phyloP scores from a whole-genome alignment of 2,797 vertebrate genomes.

The Cynopterus sphinx region DNA sequence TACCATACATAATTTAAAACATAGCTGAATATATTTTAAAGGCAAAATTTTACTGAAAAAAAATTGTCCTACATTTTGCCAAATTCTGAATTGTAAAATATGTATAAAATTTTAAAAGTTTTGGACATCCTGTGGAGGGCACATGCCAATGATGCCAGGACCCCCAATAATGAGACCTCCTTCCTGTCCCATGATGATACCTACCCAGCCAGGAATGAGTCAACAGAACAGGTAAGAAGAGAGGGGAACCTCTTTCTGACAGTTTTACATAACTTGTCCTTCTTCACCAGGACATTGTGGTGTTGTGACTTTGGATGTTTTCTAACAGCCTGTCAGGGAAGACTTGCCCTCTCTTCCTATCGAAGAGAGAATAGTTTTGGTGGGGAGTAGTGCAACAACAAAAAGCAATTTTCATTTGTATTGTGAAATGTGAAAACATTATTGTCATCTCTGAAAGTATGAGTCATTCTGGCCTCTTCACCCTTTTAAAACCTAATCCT shows the following conservation, averaged over 20 bases:
- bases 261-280: background rate
- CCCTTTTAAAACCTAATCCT: background rate
- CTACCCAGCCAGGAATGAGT: slow-evolving; percentile 95
- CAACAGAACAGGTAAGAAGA: slow-evolving; percentile 94
- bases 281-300: slow-evolving; percentile 44
- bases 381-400: background rate
- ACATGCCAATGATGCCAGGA: slow-evolving; percentile 99
- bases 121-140: slow-evolving; percentile 91
- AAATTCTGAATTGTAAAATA: background rate
- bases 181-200: slow-evolving; percentile 96
- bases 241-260: background rate
- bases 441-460: background rate
- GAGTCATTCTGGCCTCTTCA: background rate
- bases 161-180: slow-evolving; percentile 99
- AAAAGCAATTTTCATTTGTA: slow-evolving; percentile 43
- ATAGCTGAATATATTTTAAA: background rate
- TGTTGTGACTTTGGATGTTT: slow-evolving; percentile 44
- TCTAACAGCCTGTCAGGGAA: slow-evolving; percentile 38
- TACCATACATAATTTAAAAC: background rate
- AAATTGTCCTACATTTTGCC: background rate
- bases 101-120: background rate
- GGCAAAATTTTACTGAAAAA: background rate
- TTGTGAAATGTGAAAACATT: slow-evolving; percentile 76
- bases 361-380: slow-evolving; percentile 29
- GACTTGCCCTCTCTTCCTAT: slow-evolving; percentile 11